Percentiles rank a stretch among this genome's conserved stretches.
Evolutionary conservation across 2,113 vertebrate species (phyloP).

Genomic region (Cyprinodon brontotheroides): DNA sequence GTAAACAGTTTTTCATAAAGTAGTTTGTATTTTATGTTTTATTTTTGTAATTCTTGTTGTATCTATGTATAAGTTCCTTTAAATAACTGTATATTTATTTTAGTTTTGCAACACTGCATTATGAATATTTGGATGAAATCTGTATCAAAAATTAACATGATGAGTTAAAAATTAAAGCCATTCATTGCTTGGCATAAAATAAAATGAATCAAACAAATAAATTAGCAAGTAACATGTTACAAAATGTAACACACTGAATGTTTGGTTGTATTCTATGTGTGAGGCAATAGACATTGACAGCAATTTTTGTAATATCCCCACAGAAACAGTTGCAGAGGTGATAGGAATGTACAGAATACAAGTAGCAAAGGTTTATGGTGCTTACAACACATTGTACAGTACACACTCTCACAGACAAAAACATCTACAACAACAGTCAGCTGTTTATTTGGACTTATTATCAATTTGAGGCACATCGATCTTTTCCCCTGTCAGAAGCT

Average conservation of each 20-base stretch:
- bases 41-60: not conserved
- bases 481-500: constrained; percentile 87
- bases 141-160: not conserved
- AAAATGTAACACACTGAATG: constrained; percentile 1
- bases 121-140: not conserved
- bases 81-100: not conserved
- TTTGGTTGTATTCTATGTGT: constrained; percentile 1
- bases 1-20: not conserved
- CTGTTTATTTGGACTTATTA: constrained; percentile 87
- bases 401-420: constrained; percentile 36
- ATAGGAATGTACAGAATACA: not conserved
- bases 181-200: not conserved
- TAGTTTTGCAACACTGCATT: not conserved
- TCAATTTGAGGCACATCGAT: constrained; percentile 83
- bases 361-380: constrained; percentile 8
- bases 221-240: constrained; percentile 4
- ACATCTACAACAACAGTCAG: constrained; percentile 54
- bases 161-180: constrained; percentile 21
- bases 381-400: constrained; percentile 28
- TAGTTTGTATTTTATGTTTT: not conserved
- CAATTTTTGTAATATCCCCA: not conserved
- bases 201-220: constrained; percentile 14
- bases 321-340: constrained; percentile 5
- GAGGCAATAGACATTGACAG: not conserved
- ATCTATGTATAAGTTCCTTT: not conserved